Conservation (phyloP, 2,888 invertebrate genomes). For the Achlya flavicornis region DNA sequence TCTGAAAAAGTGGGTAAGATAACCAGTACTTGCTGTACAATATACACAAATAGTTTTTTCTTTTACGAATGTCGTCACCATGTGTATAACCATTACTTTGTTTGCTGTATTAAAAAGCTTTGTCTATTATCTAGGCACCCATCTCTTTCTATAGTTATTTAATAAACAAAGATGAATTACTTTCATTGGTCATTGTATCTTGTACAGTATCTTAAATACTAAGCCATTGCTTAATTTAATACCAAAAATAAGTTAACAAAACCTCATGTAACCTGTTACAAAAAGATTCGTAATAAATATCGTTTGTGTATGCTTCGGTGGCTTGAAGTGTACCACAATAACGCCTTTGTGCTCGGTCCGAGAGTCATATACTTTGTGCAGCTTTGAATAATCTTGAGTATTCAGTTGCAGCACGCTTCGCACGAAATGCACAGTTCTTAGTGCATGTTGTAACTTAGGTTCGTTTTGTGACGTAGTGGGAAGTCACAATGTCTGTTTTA, state of each 20-base stretch:
- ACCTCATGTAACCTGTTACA: constrained; percentile 17
- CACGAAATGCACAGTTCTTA: not conserved
- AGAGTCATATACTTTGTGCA: constrained; percentile 42
- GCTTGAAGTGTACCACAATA: constrained; percentile 28
- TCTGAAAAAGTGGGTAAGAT: not conserved
- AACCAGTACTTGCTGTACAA: too few relatives aligned
- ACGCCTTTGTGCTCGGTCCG: constrained; percentile 40
- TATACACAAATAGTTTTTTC: too few relatives aligned
- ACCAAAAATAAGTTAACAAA: constrained; percentile 14
- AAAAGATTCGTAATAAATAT: constrained; percentile 30
- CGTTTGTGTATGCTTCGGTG: constrained; percentile 26
- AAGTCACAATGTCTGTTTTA: not conserved
- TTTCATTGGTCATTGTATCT: too few relatives aligned
- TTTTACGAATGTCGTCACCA: too few relatives aligned
- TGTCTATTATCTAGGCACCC: too few relatives aligned
- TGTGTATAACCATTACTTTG: too few relatives aligned
- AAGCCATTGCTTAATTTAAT: too few relatives aligned
- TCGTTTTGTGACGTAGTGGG: not conserved
- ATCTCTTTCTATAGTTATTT: too few relatives aligned
- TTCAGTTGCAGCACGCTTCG: constrained; percentile 33
- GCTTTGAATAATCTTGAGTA: constrained; percentile 52
- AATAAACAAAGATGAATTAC: too few relatives aligned
- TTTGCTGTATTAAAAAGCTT: too few relatives aligned
- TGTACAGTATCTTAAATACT: too few relatives aligned
- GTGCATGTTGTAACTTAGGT: not conserved